Percentiles rank a stretch among this genome's conserved stretches.
Evolutionary conservation across 2,113 vertebrate species (phyloP).

Genomic region (Irena cyanogastra): DNA sequence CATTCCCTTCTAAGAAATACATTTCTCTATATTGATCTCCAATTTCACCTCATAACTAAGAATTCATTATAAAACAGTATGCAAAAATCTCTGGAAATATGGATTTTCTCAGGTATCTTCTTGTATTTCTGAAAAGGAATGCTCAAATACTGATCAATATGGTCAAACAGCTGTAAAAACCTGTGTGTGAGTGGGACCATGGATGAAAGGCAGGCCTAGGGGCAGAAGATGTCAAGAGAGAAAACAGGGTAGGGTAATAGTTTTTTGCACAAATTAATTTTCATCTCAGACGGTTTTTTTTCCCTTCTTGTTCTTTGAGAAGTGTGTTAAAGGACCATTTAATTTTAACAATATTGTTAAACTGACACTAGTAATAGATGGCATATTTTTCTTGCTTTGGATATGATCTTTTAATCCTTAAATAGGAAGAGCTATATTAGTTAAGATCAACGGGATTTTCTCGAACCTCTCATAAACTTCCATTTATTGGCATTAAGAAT

Average conservation of each 20-base stretch:
- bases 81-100: background rate
- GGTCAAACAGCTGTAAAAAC: background rate
- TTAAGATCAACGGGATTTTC: background rate
- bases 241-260: background rate
- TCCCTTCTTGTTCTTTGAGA: background rate
- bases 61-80: background rate
- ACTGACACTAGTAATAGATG: background rate
- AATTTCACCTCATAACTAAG: background rate
- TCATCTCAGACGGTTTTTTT: background rate
- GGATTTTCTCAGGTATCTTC: background rate
- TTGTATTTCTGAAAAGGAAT: background rate
- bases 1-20: background rate
- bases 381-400: background rate
- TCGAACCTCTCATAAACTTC: background rate
- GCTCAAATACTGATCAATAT: background rate
- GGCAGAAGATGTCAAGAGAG: background rate
- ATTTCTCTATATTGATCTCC: background rate
- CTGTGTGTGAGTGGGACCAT: background rate
- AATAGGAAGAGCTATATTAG: background rate
- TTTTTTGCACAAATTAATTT: background rate
- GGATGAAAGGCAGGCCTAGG: background rate
- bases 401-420: background rate
- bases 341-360: background rate
- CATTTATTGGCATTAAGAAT: background rate
- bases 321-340: background rate